Percentiles rank a stretch among this genome's conserved stretches.
These are phyloP conservation scores for Torymus tubicola DNA, from an alignment of 2,888 invertebrate species.

Conservation along the genomic window DNA sequence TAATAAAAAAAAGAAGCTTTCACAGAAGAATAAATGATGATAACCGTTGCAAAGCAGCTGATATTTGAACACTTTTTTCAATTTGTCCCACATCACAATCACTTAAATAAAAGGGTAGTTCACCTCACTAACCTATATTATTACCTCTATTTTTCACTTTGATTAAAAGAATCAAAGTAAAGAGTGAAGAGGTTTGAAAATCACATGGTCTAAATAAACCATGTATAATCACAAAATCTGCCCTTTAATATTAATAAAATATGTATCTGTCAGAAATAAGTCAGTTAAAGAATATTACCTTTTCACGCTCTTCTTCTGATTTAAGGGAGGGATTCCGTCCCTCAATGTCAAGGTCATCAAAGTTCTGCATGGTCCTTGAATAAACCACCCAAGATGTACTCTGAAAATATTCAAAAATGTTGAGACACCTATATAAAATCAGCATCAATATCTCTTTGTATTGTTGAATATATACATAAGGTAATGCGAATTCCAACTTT, in stretches of 20 bases:
- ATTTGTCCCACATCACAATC: slow-evolving; percentile 56
- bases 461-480: slow-evolving; percentile 14
- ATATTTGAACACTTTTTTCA: slow-evolving; percentile 52
- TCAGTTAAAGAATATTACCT: slow-evolving; percentile 68
- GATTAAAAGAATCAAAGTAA: slow-evolving; percentile 59
- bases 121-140: slow-evolving; percentile 54
- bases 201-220: slow-evolving; percentile 31
- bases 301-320: slow-evolving; percentile 73
- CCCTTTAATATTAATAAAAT: slow-evolving; percentile 42
- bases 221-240: slow-evolving; percentile 29
- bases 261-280: slow-evolving; percentile 41
- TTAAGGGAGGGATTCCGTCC: slow-evolving; percentile 74
- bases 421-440: slow-evolving; percentile 44
- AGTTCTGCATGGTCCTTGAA: slow-evolving; percentile 72
- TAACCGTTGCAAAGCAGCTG: slow-evolving; percentile 51
- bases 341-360: slow-evolving; percentile 75
- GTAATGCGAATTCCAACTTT: slow-evolving; percentile 37
- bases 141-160: slow-evolving; percentile 53
- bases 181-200: slow-evolving; percentile 46
- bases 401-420: slow-evolving; percentile 64
- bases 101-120: slow-evolving; percentile 44
- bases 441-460: slow-evolving; percentile 20
- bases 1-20: slow-evolving; percentile 51
- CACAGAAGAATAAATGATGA: slow-evolving; percentile 51
- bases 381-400: slow-evolving; percentile 58